A percentile compares a stretch with the other conserved stretches of the same genome.
phyloP scores from a whole-genome alignment of 2,888 invertebrate species.

The Oscheius sp. region DNA sequence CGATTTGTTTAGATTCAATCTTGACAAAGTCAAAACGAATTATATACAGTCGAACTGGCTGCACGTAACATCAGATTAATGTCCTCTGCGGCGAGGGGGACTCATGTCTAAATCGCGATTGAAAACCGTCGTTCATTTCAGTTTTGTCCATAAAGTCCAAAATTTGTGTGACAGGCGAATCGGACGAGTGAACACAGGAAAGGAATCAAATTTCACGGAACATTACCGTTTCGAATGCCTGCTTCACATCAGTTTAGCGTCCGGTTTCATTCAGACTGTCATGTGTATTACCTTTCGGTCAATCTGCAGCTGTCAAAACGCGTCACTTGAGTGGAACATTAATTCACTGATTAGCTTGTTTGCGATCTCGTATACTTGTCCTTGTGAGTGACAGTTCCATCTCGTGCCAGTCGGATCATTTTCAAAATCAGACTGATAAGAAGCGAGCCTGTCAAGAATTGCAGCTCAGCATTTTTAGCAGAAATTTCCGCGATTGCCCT shows the following conservation, averaged over 20 bases:
- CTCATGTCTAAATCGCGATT: background rate
- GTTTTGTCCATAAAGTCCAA: too few relatives aligned
- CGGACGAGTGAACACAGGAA: too few relatives aligned
- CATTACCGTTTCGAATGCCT: too few relatives aligned
- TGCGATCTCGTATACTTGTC: background rate
- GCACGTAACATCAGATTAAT: constrained; percentile 26
- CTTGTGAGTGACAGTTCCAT: constrained; percentile 18
- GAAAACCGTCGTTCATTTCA: background rate
- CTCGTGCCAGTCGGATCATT: constrained; percentile 20
- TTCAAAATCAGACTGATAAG: constrained; percentile 15
- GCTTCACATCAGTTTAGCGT: too few relatives aligned
- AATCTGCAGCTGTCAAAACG: constrained; percentile 7
- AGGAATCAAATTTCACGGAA: too few relatives aligned
- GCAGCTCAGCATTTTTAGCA: background rate
- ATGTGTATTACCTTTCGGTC: background rate
- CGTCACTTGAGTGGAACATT: background rate
- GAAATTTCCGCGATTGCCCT: background rate
- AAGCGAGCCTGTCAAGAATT: constrained; percentile 5
- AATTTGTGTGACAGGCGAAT: too few relatives aligned
- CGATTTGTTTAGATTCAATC: background rate
- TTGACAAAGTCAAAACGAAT: constrained; percentile 23
- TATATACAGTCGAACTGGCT: constrained; percentile 26
- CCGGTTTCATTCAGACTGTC: too few relatives aligned
- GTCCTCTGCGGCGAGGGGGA: constrained; percentile 9
- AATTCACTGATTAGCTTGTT: constrained; percentile 20